These are phyloP conservation scores for Apomyelois bistriatella DNA, from an alignment of 2,888 invertebrate species.

Conservation along the genomic window DNA sequence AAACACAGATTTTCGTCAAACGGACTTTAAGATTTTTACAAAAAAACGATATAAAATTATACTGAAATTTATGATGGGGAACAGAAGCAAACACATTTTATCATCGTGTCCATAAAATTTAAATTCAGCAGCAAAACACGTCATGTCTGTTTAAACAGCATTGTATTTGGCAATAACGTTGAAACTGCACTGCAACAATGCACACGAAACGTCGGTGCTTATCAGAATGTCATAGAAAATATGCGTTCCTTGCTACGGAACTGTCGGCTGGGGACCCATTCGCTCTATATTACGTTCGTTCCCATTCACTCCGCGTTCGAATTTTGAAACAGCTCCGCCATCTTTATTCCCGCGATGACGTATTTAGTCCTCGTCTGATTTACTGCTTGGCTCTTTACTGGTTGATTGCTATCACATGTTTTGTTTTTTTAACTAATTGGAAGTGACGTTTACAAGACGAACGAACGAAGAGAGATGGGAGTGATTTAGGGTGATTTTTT, in stretches of 20 bases:
- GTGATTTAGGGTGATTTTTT: conserved; percentile 10
- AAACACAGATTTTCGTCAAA: too few relatives aligned
- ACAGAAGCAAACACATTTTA: conserved; percentile 1
- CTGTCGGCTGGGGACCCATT: conserved; percentile 59
- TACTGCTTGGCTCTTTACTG: conserved; percentile 34
- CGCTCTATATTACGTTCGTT: conserved; percentile 49
- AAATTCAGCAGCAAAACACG: conserved; percentile 9
- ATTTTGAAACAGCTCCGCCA: conserved; percentile 60
- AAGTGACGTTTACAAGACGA: conserved; percentile 16
- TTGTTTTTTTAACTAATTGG: conserved; percentile 17
- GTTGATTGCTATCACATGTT: conserved; percentile 30
- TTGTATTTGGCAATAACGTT: conserved; percentile 10
- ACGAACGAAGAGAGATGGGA: too few relatives aligned
- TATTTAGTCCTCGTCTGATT: conserved; percentile 52
- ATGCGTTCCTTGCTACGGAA: conserved; percentile 41
- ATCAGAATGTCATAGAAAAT: conserved; percentile 53
- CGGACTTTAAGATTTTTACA: background rate
- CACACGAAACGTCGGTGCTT: conserved; percentile 30
- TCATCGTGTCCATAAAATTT: conserved; percentile 5
- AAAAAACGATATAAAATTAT: background rate
- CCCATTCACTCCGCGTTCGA: conserved; percentile 31
- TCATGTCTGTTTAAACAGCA: conserved; percentile 7
- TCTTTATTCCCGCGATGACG: conserved; percentile 57
- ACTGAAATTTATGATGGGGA: background rate
- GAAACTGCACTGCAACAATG: conserved; percentile 9